Evolutionary conservation across 2,113 vertebrate species (phyloP).

Genomic region (Tringa solitaria): DNA sequence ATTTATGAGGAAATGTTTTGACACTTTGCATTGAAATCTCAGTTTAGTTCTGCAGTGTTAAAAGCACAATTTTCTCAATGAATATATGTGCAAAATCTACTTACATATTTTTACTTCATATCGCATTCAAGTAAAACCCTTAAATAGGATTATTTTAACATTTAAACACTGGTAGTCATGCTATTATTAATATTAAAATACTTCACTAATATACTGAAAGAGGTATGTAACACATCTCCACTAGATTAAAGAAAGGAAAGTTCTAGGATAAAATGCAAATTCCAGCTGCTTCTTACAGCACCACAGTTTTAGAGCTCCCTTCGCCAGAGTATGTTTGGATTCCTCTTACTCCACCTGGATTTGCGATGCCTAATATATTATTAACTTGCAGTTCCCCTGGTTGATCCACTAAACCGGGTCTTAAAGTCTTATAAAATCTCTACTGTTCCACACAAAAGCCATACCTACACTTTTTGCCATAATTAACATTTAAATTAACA

Average conservation of each 20-base stretch:
- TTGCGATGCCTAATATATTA: conserved; percentile 32
- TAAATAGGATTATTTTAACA: conserved; percentile 37
- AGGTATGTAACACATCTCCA: not conserved
- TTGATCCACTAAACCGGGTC: not conserved
- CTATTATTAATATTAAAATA: conserved; percentile 43
- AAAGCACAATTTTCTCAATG: not conserved
- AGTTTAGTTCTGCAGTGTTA: not conserved
- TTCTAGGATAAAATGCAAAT: conserved; percentile 22
- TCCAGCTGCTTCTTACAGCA: not conserved
- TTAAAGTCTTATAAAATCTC: conserved; percentile 50
- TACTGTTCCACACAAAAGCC: not conserved
- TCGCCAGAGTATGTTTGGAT: not conserved
- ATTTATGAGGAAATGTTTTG: not conserved
- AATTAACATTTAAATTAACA: conserved; percentile 41
- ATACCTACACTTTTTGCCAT: not conserved
- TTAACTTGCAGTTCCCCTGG: conserved; percentile 13
- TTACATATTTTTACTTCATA: conserved; percentile 1
- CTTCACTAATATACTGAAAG: not conserved
- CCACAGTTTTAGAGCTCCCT: not conserved
- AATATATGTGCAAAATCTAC: not conserved
- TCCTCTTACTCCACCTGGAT: conserved; percentile 16
- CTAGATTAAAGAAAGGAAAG: not conserved
- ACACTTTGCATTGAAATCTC: not conserved
- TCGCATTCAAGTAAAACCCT: not conserved
- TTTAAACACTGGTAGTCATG: conserved; percentile 31